Conservation (phyloP, 2,888 invertebrate genomes). For the Rhyacophila evoluta region DNA sequence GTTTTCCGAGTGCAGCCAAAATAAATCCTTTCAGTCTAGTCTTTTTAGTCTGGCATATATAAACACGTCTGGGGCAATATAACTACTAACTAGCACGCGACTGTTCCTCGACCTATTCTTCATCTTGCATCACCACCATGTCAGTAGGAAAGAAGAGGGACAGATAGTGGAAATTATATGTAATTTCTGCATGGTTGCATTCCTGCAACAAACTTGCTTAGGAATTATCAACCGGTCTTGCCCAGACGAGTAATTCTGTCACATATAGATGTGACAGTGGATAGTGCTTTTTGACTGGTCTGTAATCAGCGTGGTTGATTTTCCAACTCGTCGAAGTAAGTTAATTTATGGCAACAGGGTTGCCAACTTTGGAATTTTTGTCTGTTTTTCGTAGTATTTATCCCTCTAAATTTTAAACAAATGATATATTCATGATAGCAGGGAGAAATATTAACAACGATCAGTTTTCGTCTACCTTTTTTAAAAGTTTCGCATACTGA, state of each 20-base stretch:
- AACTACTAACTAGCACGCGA: neutral
- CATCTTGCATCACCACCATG: neutral
- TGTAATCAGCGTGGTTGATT: no score
- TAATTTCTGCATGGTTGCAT: neutral
- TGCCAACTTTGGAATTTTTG: no score
- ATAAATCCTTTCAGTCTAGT: neutral
- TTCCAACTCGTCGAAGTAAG: no score
- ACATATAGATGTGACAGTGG: neutral
- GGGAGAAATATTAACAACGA: no score
- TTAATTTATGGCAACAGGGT: no score
- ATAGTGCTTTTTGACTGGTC: neutral
- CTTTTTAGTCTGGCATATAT: constrained; percentile 11
- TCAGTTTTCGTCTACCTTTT: no score
- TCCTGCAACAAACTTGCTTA: constrained; percentile 19
- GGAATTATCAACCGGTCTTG: neutral
- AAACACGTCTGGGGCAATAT: neutral
- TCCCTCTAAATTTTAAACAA: no score
- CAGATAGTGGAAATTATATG: neutral
- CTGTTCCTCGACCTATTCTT: neutral
- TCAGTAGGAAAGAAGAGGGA: neutral
- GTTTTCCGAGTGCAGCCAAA: neutral
- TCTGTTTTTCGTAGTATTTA: no score
- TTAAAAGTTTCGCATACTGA: no score
- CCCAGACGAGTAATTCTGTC: neutral
- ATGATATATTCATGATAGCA: no score